Evolutionary conservation across 2,888 invertebrate genomes (phyloP).

Genomic region (Clepsis dumicolana): DNA sequence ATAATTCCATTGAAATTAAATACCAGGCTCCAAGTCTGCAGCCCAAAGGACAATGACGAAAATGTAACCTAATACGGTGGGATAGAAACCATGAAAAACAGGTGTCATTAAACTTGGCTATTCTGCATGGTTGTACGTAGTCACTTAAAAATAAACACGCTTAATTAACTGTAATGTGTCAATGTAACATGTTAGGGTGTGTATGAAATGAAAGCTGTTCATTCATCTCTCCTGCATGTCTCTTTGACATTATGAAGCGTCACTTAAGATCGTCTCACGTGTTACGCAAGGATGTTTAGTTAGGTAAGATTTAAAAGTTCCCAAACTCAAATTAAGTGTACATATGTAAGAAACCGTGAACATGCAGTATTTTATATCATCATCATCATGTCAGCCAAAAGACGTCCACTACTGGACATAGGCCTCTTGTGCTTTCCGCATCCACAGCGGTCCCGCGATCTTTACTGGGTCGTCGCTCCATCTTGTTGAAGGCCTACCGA

Average conservation of each 20-base stretch:
- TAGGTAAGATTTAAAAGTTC: no score
- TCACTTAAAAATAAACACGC: neutral
- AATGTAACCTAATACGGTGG: slow-evolving; percentile 4
- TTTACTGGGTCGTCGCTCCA: no score
- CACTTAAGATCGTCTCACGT: no score
- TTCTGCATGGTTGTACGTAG: neutral
- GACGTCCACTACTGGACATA: no score
- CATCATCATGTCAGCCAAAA: no score
- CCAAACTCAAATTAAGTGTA: no score
- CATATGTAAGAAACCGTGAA: no score
- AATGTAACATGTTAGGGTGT: slow-evolving; percentile 12
- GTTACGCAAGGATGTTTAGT: no score
- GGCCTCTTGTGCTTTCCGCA: no score
- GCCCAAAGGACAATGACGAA: slow-evolving; percentile 14
- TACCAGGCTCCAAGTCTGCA: slow-evolving; percentile 6
- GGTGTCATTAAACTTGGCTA: neutral
- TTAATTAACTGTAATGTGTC: neutral
- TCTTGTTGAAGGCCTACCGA: no score
- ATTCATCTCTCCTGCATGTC: neutral
- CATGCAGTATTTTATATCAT: no score
- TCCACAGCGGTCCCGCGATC: no score
- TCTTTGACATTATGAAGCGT: neutral
- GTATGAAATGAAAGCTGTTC: slow-evolving; percentile 12
- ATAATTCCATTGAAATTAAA: slow-evolving; percentile 31
- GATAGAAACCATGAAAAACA: neutral